These are phyloP conservation scores for Drosophila mayaguana DNA, from an alignment of 2,888 invertebrate species.

Conservation along the genomic window DNA sequence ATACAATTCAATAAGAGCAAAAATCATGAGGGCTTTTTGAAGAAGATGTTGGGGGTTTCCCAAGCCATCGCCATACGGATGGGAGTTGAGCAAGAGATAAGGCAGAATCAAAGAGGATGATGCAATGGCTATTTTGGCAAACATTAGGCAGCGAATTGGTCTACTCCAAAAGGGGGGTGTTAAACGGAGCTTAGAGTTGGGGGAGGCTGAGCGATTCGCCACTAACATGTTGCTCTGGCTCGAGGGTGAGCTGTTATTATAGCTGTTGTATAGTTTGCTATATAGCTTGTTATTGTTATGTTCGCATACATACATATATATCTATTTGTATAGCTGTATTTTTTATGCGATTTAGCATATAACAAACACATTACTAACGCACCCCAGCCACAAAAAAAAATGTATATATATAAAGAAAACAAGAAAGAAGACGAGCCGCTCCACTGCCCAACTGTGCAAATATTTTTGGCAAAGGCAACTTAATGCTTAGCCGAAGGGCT, in stretches of 20 bases:
- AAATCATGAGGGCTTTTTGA: constrained; percentile 38
- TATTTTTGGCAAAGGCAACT: constrained; percentile 67
- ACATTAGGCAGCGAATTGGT: constrained; percentile 59
- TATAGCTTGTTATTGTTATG: constrained; percentile 66
- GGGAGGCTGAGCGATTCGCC: not conserved
- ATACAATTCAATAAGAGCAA: constrained; percentile 74
- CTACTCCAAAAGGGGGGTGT: not conserved
- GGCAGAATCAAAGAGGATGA: constrained; percentile 22
- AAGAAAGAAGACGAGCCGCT: not conserved
- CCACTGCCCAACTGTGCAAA: constrained; percentile 60
- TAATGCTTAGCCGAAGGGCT: constrained; percentile 67
- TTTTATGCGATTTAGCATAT: constrained; percentile 79
- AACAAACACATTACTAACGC: constrained; percentile 73
- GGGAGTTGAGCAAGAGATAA: constrained; percentile 6
- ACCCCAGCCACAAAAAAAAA: constrained; percentile 7
- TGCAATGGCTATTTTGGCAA: constrained; percentile 69
- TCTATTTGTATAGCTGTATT: constrained; percentile 52
- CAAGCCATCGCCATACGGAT: constrained; percentile 2
- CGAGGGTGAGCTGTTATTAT: constrained; percentile 39
- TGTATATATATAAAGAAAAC: not conserved
- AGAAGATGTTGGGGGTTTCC: constrained; percentile 17
- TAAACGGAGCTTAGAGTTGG: not conserved
- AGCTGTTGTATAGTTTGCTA: constrained; percentile 51
- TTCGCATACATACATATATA: constrained; percentile 15
- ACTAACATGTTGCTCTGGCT: constrained; percentile 47